phyloP scores from a whole-genome alignment of 2,113 vertebrate species.

The Aythya baeri region DNA sequence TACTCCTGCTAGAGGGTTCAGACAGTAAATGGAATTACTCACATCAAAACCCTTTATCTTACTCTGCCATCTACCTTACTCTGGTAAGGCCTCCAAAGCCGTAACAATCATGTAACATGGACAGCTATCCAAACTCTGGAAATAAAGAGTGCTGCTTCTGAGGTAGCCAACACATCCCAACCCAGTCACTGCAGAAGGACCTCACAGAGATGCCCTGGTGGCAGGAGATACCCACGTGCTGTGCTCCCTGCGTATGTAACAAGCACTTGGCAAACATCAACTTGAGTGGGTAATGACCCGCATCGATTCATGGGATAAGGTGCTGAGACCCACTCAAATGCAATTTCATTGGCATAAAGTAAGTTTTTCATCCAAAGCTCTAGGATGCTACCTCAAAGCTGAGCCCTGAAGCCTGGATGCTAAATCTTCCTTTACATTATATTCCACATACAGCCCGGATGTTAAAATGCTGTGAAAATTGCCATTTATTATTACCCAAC shows the following conservation, averaged over 20 bases:
- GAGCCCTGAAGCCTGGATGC: neutral
- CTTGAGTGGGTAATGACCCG: neutral
- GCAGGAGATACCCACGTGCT: neutral
- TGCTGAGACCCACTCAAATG: neutral
- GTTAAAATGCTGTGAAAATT: neutral
- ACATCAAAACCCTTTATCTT: neutral
- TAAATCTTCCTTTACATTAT: neutral
- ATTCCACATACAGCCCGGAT: neutral
- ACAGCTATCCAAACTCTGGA: neutral
- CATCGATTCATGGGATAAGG: neutral
- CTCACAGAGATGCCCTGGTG: fast-evolving
- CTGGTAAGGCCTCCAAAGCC: neutral
- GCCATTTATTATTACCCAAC: neutral
- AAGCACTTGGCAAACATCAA: neutral
- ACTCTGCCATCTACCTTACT: neutral
- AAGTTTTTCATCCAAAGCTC: neutral
- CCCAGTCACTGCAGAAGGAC: neutral
- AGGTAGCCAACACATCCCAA: neutral
- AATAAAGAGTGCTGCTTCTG: neutral
- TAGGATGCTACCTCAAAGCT: neutral
- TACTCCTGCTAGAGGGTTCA: neutral
- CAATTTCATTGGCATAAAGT: neutral
- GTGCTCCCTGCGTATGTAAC: neutral
- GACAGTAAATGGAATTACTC: neutral
- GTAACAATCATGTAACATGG: neutral